Conservation (phyloP, 2,888 invertebrate genomes). For the Cataglyphis albicans region DNA sequence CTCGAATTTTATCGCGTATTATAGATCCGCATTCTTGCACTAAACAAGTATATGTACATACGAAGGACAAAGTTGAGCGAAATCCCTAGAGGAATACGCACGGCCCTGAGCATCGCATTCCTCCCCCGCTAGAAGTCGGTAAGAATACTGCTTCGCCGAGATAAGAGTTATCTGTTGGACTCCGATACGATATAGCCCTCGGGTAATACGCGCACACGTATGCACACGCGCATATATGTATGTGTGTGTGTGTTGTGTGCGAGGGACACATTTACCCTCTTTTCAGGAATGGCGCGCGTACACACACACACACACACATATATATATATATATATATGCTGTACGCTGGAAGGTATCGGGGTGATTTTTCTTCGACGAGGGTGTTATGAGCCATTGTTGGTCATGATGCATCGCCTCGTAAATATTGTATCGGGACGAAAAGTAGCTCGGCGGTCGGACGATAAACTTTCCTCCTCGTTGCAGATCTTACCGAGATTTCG, state of each 20-base stretch:
- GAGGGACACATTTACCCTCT: conserved; percentile 56
- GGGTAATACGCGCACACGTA: conserved; percentile 66
- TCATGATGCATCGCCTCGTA: conserved; percentile 85
- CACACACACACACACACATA: conserved; percentile 35
- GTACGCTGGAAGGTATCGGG: conserved; percentile 57
- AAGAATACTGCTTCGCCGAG: conserved; percentile 83
- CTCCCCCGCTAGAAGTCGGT: conserved; percentile 67
- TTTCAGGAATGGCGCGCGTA: conserved; percentile 53
- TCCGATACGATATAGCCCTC: conserved; percentile 83
- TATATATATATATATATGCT: no score
- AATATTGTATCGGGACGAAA: conserved; percentile 84
- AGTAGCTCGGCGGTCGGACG: conserved; percentile 76
- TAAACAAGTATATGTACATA: neutral
- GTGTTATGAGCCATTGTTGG: conserved; percentile 84
- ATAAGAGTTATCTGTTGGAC: conserved; percentile 84
- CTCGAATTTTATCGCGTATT: neutral
- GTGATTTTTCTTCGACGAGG: conserved; percentile 79
- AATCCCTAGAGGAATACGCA: conserved; percentile 15
- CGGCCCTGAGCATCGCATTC: conserved; percentile 66
- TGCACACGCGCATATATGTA: conserved; percentile 24
- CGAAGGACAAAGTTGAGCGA: neutral
- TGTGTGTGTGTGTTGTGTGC: neutral
- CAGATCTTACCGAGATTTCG: conserved; percentile 66
- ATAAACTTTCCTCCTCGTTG: conserved; percentile 75
- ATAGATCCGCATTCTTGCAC: neutral